Conservation (phyloP, 1,140 invertebrate species). For the Mercenaria mercenaria region DNA sequence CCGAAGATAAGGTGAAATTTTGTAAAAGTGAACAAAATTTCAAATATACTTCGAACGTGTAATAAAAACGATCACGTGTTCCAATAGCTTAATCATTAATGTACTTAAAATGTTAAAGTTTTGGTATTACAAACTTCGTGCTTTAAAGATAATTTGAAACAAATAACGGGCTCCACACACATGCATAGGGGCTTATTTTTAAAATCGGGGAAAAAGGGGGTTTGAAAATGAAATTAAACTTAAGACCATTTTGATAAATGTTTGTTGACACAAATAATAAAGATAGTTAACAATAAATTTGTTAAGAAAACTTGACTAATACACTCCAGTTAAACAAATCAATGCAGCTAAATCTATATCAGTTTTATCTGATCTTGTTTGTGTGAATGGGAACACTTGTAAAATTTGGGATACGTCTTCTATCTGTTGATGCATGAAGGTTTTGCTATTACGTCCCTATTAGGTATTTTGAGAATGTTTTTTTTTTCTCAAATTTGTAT, state of each 20-base stretch:
- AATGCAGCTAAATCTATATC: background rate
- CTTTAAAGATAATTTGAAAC: background rate
- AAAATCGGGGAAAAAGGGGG: background rate
- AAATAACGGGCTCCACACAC: background rate
- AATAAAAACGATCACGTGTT: constrained; percentile 22
- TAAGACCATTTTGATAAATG: constrained; percentile 11
- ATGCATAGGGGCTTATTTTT: constrained; percentile 22
- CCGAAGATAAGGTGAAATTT: background rate
- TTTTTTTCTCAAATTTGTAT: too few relatives aligned
- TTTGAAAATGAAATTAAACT: background rate
- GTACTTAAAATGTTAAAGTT: constrained; percentile 7
- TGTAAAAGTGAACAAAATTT: constrained; percentile 15
- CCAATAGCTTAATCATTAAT: background rate
- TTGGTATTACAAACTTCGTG: constrained; percentile 10
- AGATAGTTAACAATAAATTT: background rate
- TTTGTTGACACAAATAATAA: constrained; percentile 30
- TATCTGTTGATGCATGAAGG: too few relatives aligned
- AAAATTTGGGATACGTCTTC: too few relatives aligned
- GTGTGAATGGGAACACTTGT: too few relatives aligned
- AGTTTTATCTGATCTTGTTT: background rate
- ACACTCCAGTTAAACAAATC: background rate
- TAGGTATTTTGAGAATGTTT: too few relatives aligned
- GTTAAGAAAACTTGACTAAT: constrained; percentile 16
- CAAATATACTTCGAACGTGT: background rate
- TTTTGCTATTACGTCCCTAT: too few relatives aligned